A percentile compares a stretch with the other conserved stretches of the same genome.
phyloP scores from a whole-genome alignment of 2,113 vertebrate species.

The Eublepharis macularius region DNA sequence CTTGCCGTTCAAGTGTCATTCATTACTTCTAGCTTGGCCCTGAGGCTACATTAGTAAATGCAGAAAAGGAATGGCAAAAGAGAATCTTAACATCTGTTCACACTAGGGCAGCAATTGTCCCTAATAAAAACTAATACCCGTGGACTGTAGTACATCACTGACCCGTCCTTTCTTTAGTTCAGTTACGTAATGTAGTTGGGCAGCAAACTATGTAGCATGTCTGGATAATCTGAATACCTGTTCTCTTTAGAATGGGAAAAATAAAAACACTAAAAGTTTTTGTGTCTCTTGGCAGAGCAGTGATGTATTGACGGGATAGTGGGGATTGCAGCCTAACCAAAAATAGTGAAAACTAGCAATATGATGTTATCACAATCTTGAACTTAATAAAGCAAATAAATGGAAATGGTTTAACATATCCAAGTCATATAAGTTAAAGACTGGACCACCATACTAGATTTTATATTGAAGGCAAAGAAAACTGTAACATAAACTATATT shows the following conservation, averaged over 20 bases:
- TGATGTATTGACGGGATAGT: not conserved
- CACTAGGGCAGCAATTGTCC: not conserved
- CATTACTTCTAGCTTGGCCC: too few relatives aligned
- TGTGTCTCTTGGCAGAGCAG: not conserved
- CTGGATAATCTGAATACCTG: not conserved
- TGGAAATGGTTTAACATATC: conserved; percentile 28
- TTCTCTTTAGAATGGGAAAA: conserved; percentile 11
- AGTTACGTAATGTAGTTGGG: not conserved
- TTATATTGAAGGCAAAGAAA: conserved; percentile 27
- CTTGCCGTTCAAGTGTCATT: too few relatives aligned
- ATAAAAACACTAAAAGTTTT: conserved; percentile 2
- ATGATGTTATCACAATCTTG: conserved; percentile 24
- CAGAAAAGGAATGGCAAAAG: not conserved
- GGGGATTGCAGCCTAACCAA: conserved; percentile 15
- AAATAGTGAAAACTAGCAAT: conserved; percentile 7
- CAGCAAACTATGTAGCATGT: not conserved
- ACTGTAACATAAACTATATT: conserved; percentile 33
- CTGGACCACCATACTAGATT: conserved; percentile 28
- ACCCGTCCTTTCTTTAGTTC: not conserved
- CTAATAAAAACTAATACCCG: not conserved
- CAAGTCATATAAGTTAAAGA: conserved; percentile 22
- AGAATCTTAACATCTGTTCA: not conserved
- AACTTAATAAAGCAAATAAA: conserved; percentile 38
- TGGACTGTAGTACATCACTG: not conserved
- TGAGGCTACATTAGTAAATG: not conserved